These are phyloP conservation scores for Propithecus coquereli DNA, from an alignment of 2,113 vertebrate species.

Conservation along the genomic window DNA sequence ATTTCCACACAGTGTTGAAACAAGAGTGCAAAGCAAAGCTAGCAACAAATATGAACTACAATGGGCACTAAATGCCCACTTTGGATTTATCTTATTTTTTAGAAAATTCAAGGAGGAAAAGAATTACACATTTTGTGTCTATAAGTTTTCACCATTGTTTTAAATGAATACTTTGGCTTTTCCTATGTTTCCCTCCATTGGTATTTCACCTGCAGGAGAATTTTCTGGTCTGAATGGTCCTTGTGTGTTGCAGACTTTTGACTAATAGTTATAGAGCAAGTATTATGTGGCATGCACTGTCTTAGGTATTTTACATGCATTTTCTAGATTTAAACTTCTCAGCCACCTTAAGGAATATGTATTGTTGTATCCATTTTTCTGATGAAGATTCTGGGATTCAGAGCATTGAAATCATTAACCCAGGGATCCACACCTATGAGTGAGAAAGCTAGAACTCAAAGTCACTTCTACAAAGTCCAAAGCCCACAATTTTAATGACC, in stretches of 20 bases:
- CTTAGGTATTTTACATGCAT: not conserved
- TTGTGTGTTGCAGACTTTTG: not conserved
- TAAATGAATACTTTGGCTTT: not conserved
- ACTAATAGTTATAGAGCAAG: not conserved
- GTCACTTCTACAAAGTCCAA: not conserved
- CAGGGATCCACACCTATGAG: not conserved
- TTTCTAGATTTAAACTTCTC: slow-evolving; percentile 6
- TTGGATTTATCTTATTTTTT: not conserved
- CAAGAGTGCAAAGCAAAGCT: slow-evolving; percentile 39
- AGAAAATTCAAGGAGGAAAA: not conserved
- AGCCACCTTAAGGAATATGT: not conserved
- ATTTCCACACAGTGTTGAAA: slow-evolving; percentile 42
- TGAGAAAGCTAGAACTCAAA: not conserved
- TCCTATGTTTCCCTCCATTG: not conserved
- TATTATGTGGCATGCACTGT: not conserved
- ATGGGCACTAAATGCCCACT: not conserved
- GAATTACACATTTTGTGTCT: not conserved
- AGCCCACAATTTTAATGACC: not conserved
- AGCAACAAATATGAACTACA: not conserved
- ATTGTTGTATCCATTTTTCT: not conserved
- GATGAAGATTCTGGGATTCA: not conserved
- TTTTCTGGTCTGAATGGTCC: not conserved
- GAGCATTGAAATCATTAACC: not conserved
- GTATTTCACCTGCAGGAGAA: not conserved
- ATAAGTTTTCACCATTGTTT: not conserved